Conservation (phyloP, 2,888 invertebrate species). For the Pteria penguin region DNA sequence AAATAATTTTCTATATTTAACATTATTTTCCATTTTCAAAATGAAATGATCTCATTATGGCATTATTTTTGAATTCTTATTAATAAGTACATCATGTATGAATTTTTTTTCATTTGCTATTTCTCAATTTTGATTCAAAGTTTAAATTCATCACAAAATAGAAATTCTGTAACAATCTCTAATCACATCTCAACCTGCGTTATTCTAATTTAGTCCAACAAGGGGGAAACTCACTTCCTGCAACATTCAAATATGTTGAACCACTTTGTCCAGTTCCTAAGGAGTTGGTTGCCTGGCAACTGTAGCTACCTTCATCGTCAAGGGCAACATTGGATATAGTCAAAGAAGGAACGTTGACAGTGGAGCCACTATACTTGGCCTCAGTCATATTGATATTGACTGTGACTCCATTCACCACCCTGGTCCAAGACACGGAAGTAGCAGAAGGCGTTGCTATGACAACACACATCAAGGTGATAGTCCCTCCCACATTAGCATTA, state of each 20-base stretch:
- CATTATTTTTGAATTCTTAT: no score
- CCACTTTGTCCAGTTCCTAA: neutral
- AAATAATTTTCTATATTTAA: no score
- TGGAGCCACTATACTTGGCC: neutral
- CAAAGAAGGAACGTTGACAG: neutral
- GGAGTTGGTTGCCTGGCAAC: neutral
- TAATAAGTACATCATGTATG: no score
- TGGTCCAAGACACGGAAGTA: constrained; percentile 33
- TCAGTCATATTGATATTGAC: neutral
- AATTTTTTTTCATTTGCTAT: no score
- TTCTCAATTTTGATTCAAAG: no score
- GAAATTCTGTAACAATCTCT: no score
- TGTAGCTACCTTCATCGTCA: neutral
- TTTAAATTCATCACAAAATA: no score
- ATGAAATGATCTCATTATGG: no score
- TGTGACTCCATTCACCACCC: constrained; percentile 19
- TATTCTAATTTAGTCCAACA: no score
- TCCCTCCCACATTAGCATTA: constrained; percentile 22
- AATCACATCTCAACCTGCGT: no score
- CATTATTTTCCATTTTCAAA: no score
- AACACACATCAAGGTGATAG: constrained; percentile 33
- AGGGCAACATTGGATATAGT: neutral
- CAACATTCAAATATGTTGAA: neutral
- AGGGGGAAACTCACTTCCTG: neutral
- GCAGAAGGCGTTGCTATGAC: constrained; percentile 29